Evolutionary conservation across 2,888 invertebrate species (phyloP).

Genomic region (Caenorhabditis zanzibari): DNA sequence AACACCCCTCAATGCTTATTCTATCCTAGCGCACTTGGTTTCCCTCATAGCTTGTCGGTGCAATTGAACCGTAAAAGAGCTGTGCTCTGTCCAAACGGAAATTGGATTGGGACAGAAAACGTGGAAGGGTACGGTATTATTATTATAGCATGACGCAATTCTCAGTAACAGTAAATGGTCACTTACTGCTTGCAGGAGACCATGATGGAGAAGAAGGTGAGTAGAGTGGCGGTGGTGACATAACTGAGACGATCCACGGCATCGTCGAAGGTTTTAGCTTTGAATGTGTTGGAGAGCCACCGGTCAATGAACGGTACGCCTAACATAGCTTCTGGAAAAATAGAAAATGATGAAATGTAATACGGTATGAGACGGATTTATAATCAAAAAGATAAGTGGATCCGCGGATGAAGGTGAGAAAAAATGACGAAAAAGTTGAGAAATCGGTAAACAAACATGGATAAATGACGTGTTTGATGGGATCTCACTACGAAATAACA

Average conservation of each 20-base stretch:
- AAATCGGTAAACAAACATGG: conserved; percentile 30
- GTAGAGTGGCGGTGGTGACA: conserved; percentile 80
- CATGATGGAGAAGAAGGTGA: conserved; percentile 83
- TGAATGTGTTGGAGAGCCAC: conserved; percentile 78
- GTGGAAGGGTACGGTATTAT: conserved; percentile 12
- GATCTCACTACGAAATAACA: conserved; percentile 10
- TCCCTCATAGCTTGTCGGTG: conserved; percentile 20
- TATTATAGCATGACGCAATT: conserved; percentile 6
- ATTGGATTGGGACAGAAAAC: conserved; percentile 21
- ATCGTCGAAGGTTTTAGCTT: conserved; percentile 81
- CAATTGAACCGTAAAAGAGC: conserved; percentile 53
- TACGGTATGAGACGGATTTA: background rate
- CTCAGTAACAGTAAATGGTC: background rate
- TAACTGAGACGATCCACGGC: conserved; percentile 82
- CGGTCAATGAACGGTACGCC: conserved; percentile 82
- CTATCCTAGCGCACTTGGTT: conserved; percentile 50
- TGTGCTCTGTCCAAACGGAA: conserved; percentile 34
- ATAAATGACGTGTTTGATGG: conserved; percentile 44
- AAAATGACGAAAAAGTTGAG: conserved; percentile 32
- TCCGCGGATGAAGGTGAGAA: conserved; percentile 17
- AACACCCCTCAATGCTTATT: conserved; percentile 52
- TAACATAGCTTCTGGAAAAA: conserved; percentile 75
- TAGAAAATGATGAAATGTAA: conserved; percentile 20
- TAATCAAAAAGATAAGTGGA: conserved; percentile 39
- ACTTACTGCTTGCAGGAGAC: conserved; percentile 82